Evolutionary conservation across 2,888 invertebrate genomes (phyloP).

Genomic region (Lasioglossum calceatum): DNA sequence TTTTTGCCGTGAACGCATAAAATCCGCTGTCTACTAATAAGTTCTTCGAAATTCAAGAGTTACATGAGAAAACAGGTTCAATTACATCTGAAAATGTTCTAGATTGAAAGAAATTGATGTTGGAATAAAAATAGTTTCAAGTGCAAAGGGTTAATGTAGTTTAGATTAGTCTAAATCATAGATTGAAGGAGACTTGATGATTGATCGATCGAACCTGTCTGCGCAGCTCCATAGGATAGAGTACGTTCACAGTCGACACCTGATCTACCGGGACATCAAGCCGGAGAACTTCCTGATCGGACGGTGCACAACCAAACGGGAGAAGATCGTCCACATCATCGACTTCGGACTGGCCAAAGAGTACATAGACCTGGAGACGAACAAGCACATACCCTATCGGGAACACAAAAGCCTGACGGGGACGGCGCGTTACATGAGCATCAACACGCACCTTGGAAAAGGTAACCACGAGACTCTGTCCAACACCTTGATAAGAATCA

Average conservation of each 20-base stretch:
- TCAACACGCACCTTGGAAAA: constrained; percentile 99
- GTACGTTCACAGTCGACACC: constrained; percentile 99
- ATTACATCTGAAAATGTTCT: neutral
- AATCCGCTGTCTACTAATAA: neutral
- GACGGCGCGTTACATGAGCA: constrained; percentile 99
- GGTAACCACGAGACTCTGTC: constrained; percentile 85
- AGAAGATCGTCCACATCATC: constrained; percentile 99
- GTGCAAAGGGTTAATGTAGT: constrained; percentile 1
- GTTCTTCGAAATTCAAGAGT: neutral
- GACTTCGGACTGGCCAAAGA: constrained; percentile 99
- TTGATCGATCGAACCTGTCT: constrained; percentile 7
- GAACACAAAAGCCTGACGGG: constrained; percentile 99
- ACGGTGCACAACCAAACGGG: constrained; percentile 97
- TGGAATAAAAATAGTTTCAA: neutral
- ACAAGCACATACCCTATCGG: constrained; percentile 99
- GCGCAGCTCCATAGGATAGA: constrained; percentile 98
- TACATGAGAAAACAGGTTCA: neutral
- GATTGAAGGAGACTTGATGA: neutral
- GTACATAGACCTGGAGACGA: constrained; percentile 99
- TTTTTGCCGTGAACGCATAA: too few relatives aligned
- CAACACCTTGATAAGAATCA: neutral
- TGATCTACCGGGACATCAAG: constrained; percentile 99
- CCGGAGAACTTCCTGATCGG: constrained; percentile 99
- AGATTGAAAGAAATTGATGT: neutral
- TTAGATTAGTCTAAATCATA: neutral